A percentile compares a stretch with the other conserved stretches of the same genome.
Conservation (phyloP, 2,888 invertebrate genomes). For the Amphipoea lucens region DNA sequence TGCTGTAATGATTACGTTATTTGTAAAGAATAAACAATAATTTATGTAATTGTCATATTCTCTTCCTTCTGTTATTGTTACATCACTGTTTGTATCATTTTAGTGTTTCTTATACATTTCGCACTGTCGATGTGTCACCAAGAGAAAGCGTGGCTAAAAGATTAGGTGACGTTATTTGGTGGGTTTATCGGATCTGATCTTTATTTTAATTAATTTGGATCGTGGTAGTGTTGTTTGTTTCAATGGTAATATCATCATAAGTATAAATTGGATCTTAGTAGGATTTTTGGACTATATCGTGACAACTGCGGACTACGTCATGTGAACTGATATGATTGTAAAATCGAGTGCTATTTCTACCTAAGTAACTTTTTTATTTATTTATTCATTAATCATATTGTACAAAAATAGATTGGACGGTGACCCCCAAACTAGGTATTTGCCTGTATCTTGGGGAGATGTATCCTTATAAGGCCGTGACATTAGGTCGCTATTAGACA, state of each 20-base stretch:
- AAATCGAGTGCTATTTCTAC: not conserved
- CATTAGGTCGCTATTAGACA: not conserved
- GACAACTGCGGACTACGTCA: not conserved
- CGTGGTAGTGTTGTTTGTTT: not conserved
- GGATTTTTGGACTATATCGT: not conserved
- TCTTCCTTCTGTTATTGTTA: constrained; percentile 41
- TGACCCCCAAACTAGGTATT: not conserved
- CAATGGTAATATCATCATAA: not conserved
- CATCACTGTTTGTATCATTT: constrained; percentile 22
- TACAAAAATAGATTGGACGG: not conserved
- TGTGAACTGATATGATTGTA: not conserved
- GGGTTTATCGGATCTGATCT: not conserved
- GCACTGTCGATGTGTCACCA: constrained; percentile 26
- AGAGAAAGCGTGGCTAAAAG: constrained; percentile 35
- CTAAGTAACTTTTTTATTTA: not conserved
- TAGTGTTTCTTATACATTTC: constrained; percentile 13
- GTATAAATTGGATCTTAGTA: not conserved
- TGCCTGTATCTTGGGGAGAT: not conserved
- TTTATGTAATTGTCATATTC: constrained; percentile 13
- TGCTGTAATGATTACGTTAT: constrained; percentile 2
- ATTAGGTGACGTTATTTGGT: constrained; percentile 13
- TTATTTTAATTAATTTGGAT: not conserved
- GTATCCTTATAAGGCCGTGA: too few relatives aligned
- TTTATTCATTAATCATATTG: too few relatives aligned
- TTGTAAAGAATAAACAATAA: constrained; percentile 15